A percentile compares a stretch with the other conserved stretches of the same genome.
These are phyloP conservation scores for Malacosoma neustria DNA, from an alignment of 2,888 invertebrate species.

Conservation along the genomic window DNA sequence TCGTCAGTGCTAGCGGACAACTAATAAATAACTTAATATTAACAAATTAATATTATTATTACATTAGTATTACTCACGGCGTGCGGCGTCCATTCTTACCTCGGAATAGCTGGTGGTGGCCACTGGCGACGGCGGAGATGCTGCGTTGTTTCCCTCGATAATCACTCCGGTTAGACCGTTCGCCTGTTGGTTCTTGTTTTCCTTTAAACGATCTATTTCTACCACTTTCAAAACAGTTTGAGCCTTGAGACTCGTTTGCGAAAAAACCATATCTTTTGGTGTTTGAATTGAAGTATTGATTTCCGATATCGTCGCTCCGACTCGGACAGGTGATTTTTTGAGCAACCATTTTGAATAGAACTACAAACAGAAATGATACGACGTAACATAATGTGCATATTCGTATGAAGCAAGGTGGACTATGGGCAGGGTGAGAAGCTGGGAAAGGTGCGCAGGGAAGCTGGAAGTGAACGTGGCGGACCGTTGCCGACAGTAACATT, in stretches of 20 bases:
- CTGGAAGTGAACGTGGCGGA: constrained; percentile 5
- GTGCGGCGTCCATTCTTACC: constrained; percentile 44
- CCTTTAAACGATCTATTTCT: constrained; percentile 69
- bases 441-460: constrained; percentile 10
- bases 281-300: constrained; percentile 52
- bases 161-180: constrained; percentile 51
- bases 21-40: constrained; percentile 41
- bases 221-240: constrained; percentile 68
- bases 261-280: constrained; percentile 73
- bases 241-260: constrained; percentile 69
- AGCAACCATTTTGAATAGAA: constrained; percentile 75
- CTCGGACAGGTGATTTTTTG: constrained; percentile 70
- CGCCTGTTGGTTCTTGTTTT: constrained; percentile 55
- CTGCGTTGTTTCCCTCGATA: constrained; percentile 44
- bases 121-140: constrained; percentile 32
- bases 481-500: neutral
- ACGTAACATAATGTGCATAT: constrained; percentile 72
- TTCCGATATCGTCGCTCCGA: constrained; percentile 70
- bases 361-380: constrained; percentile 74
- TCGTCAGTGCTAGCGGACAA: constrained; percentile 16
- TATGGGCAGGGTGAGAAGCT: constrained; percentile 13
- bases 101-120: constrained; percentile 55
- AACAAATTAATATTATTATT: constrained; percentile 25
- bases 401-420: constrained; percentile 52
- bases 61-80: constrained; percentile 47